Base-by-base conservation (phyloP, 92 coral and sea anemone species). In the Zoanthus gigantus region DNA sequence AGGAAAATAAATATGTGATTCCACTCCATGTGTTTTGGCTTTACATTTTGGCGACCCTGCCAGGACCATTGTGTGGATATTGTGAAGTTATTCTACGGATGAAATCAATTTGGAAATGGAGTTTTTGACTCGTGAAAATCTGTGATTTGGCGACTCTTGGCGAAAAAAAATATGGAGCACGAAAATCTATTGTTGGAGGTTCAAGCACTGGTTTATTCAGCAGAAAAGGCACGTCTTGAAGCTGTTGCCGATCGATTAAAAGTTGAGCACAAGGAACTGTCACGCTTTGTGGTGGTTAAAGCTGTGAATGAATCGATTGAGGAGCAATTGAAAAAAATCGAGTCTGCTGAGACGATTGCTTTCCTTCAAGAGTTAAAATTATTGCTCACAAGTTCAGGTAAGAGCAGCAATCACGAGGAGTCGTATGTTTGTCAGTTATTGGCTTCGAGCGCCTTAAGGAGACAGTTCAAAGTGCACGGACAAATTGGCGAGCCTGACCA, bases 401-500 rank as follows among this genome's bases (percentile, higher is more conserved):
- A 76, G 63, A 50, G 60, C 6, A n/a, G 13, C 6, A 75, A 34
- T 75, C 58, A 75, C 10, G 79, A 75, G 17, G 79, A 75, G 67
- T 77, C 69, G 5, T 77, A 77, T 53, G 82, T 77, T 56, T 77
- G 29, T 57, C 82, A 77, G 53, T 75, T 77, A 32, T 17, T 77
- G 68, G 6, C 82, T 14, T 77, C 68, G 68, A 89, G 92, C 54
- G 88, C 77, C 1, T 54, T 90, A 4, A 89, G 91, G 14, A 54
- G 87, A 48, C 87, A 88, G 52, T 88, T 91, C 14, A 93, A 91
- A 85, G 88, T 90, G n/a, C 84, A 30, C 28, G 92, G 95, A 17
- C 95, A 93, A 68, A 88, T 86, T 9, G 94, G 96, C 16, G 89
- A 93, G 63, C 94, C 96, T 0, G 87, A 91, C 5, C 89, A 93